Conservation (phyloP, 2,888 invertebrate genomes). For the Cremastinae sp. region DNA sequence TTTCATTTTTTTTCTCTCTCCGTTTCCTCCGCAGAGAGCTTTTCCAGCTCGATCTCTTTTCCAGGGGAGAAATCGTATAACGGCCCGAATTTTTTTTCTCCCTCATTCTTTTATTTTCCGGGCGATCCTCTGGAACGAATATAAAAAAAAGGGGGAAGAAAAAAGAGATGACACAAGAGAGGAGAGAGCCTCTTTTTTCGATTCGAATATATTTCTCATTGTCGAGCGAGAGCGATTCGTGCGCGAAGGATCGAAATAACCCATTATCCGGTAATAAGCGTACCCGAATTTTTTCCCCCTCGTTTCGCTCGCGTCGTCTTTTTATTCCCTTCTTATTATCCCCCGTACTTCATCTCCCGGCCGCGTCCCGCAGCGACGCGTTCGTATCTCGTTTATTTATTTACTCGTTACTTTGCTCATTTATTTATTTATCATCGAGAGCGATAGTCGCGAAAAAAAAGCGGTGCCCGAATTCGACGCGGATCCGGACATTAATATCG, state of each 20-base stretch:
- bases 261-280: conserved; percentile 78
- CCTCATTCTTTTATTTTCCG: conserved; percentile 52
- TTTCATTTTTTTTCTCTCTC: conserved; percentile 35
- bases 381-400: conserved; percentile 27
- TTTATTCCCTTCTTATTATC: conserved; percentile 17
- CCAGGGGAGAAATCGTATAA: too few relatives aligned
- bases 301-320: conserved; percentile 17
- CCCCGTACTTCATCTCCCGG: conserved; percentile 25
- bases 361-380: not conserved
- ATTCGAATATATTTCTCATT: conserved; percentile 75
- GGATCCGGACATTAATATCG: conserved; percentile 11
- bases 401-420: not conserved
- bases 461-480: too few relatives aligned
- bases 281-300: conserved; percentile 54
- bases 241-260: conserved; percentile 76
- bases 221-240: conserved; percentile 78
- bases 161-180: conserved; percentile 31
- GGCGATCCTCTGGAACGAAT: conserved; percentile 58
- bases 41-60: conserved; percentile 22
- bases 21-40: conserved; percentile 24
- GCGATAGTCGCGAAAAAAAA: too few relatives aligned
- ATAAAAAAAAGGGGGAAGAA: conserved; percentile 32
- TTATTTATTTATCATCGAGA: not conserved
- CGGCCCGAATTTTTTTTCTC: conserved; percentile 24
- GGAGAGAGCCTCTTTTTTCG: conserved; percentile 66